phyloP scores from a whole-genome alignment of 2,113 vertebrate species.

The Halichoerus grypus region DNA sequence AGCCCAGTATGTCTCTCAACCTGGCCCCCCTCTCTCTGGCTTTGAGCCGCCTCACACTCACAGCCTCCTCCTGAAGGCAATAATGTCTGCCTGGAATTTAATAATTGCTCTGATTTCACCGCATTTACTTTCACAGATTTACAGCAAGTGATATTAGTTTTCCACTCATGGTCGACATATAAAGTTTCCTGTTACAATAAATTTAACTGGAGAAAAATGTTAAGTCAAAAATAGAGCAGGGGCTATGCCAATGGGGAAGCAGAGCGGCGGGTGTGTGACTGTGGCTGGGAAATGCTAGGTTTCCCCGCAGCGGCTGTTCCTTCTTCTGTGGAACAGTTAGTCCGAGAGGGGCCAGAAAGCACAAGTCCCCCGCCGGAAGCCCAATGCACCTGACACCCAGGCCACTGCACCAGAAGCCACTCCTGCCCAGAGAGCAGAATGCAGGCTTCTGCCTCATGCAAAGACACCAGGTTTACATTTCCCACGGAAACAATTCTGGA shows the following conservation, averaged over 20 bases:
- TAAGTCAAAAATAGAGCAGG: not conserved
- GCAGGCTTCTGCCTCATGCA: not conserved
- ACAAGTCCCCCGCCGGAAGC: accelerated
- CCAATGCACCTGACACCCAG: not conserved
- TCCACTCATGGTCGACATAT: not conserved
- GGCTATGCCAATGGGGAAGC: not conserved
- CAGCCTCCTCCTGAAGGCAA: not conserved
- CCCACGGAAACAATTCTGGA: not conserved
- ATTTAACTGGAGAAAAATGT: slow-evolving; percentile 14
- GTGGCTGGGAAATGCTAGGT: not conserved
- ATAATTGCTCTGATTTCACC: slow-evolving; percentile 29
- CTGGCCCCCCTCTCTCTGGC: not conserved
- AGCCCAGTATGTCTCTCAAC: not conserved
- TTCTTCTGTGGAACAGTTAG: not conserved
- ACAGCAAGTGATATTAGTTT: slow-evolving; percentile 41
- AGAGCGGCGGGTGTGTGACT: not conserved
- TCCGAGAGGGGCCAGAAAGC: not conserved
- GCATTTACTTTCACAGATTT: slow-evolving; percentile 56
- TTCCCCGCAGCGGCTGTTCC: not conserved
- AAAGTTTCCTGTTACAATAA: slow-evolving; percentile 47
- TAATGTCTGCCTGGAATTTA: not conserved
- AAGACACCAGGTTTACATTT: not conserved
- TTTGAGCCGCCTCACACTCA: not conserved
- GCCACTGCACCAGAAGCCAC: not conserved
- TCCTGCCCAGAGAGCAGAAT: not conserved